A percentile compares a stretch with the other conserved stretches of the same genome.
These are phyloP conservation scores for Platyura marginata DNA, from an alignment of 1,140 invertebrate genomes.

Conservation along the genomic window DNA sequence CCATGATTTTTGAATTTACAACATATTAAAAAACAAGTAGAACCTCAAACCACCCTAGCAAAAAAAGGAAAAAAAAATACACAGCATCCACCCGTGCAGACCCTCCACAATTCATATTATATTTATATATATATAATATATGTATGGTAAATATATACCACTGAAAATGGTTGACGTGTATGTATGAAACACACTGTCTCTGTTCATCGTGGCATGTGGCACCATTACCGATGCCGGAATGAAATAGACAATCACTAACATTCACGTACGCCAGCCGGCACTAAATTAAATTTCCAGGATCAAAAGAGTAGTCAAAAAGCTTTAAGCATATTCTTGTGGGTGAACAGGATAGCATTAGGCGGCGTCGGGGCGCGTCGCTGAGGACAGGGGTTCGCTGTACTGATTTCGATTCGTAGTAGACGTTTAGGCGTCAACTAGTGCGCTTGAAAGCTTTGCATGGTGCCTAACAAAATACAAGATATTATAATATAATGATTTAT, in stretches of 20 bases:
- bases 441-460: constrained; percentile 25
- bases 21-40: not conserved
- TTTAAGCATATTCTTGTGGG: not conserved
- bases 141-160: no score
- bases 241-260: not conserved
- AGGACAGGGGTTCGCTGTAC: constrained; percentile 25
- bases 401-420: constrained; percentile 27
- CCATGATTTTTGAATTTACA: not conserved
- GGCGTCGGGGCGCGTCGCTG: not conserved
- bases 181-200: not conserved
- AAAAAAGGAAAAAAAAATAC: not conserved
- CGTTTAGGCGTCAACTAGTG: constrained; percentile 28
- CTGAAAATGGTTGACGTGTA: no score
- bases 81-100: not conserved
- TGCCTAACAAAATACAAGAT: no score
- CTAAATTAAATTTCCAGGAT: not conserved
- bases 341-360: not conserved
- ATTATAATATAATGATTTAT: no score
- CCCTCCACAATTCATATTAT: no score
- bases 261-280: not conserved
- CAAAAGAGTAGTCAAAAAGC: not conserved
- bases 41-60: not conserved
- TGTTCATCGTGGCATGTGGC: not conserved
- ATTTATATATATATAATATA: no score
- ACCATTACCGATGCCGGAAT: not conserved